Base-by-base conservation (phyloP, 2,113 vertebrate species). In the Xiphophorus maculatus region DNA sequence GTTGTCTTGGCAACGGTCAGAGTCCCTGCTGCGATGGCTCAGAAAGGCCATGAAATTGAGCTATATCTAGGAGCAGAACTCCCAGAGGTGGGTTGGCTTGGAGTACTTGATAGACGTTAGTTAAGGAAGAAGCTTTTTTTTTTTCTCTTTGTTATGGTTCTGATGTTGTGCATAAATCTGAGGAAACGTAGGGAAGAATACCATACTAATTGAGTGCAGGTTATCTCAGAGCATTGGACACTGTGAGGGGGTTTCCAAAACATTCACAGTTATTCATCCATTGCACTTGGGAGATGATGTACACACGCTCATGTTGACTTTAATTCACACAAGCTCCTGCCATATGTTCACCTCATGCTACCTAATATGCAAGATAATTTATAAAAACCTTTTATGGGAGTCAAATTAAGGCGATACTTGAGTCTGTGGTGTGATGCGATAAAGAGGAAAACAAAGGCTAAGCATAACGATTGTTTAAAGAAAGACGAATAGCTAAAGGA, bases 131-230 rank as follows among this genome's bases (percentile, higher is more conserved):
- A 71, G 74, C 8, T 9, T 37, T 37, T 8, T 5, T 30, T 30
- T 63, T 64, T 19, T 8, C n/a, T 35, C 27, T 25, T 82, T 84
- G 64, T 86, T 80, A 72, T 83, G 63, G 30, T 71, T 83, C 29
- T 76, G 66, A 71, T 83, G 68, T 84, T 73, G 65, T 76, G 67
- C 69, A 90, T 75, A 81, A 84, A 73, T 81, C 40, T 71, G 54
- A 86, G 71, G 63, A 61, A 78, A 82, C 75, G 71, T 76, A 79
- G 78, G 81, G 51, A 86, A 84, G 75, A 87, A 90, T 51, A 86
- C 80, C 71, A 22, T 65, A 66, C 33, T 92, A 92, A 94, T 93
- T 75, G 93, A 83, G 81, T 88, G 82, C 92, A 93, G 92, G 87
- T 76, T 77, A 51, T 78, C 48, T 69, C 63, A 44, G 77, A 64